Percentiles rank a stretch among this genome's conserved stretches.
Evolutionary conservation across 2,113 vertebrate species (phyloP).

Genomic region (Xiphophorus couchianus): DNA sequence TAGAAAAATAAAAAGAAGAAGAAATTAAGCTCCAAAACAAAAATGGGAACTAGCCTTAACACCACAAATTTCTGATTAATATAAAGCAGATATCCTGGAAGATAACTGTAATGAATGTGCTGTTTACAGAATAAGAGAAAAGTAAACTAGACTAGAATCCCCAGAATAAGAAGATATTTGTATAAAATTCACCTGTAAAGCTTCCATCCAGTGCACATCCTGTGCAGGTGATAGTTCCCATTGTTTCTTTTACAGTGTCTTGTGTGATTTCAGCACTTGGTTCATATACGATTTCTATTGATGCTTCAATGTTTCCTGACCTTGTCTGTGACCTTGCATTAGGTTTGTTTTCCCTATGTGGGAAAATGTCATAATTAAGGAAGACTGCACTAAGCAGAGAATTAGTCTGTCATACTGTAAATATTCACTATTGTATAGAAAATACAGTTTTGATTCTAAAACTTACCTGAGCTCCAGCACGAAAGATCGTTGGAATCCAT

Average conservation of each 20-base stretch:
- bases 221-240: neutral
- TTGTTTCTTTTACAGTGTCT: rapidly evolving
- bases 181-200: neutral
- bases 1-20: neutral
- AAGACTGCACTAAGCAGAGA: neutral
- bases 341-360: neutral
- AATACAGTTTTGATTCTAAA: neutral
- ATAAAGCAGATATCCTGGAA: neutral
- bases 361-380: slow-evolving; percentile 5
- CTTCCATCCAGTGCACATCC: neutral
- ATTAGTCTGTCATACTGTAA: neutral
- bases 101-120: too few relatives aligned
- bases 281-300: slow-evolving; percentile 39
- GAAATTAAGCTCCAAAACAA: too few relatives aligned
- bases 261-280: rapidly evolving
- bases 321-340: too few relatives aligned
- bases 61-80: neutral
- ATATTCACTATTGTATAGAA: neutral
- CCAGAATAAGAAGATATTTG: neutral
- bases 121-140: neutral
- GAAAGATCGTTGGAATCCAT: rapidly evolving
- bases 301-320: neutral
- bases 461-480: slow-evolving; percentile 59
- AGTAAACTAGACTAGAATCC: neutral
- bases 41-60: too few relatives aligned